Evolutionary conservation across 1,140 invertebrate genomes (phyloP).

Genomic region (Rhopalosiphum maidis): DNA sequence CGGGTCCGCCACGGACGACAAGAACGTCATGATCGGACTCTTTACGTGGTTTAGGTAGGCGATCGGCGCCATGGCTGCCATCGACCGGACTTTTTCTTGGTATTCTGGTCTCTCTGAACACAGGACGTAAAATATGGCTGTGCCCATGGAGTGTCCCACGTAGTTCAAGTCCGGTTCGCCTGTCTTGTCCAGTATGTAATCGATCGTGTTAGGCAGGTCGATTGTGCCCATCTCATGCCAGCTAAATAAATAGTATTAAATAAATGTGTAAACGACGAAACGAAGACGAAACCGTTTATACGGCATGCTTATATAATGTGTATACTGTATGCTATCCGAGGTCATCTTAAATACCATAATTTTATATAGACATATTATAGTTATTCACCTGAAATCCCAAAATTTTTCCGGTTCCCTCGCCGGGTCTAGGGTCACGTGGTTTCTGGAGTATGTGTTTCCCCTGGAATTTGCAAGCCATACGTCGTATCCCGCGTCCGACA

Average conservation of each 20-base stretch:
- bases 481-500: constrained; percentile 72
- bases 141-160: constrained; percentile 71
- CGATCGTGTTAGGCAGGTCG: constrained; percentile 71
- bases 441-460: constrained; percentile 70
- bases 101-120: constrained; percentile 67
- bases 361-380: neutral
- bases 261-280: neutral
- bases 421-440: constrained; percentile 62
- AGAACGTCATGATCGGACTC: constrained; percentile 64
- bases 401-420: constrained; percentile 62
- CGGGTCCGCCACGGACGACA: constrained; percentile 69
- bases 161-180: constrained; percentile 66
- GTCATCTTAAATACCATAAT: neutral
- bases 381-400: constrained; percentile 66
- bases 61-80: constrained; percentile 66
- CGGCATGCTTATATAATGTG: neutral
- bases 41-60: constrained; percentile 61
- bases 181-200: constrained; percentile 68
- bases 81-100: constrained; percentile 64
- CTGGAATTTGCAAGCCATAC: constrained; percentile 76
- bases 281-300: neutral
- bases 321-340: neutral
- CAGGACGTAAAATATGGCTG: constrained; percentile 66
- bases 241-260: constrained; percentile 51
- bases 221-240: constrained; percentile 73